Base-by-base conservation (phyloP, 64 coral and sea anemone genomes). In the Montipora efflorescens region DNA sequence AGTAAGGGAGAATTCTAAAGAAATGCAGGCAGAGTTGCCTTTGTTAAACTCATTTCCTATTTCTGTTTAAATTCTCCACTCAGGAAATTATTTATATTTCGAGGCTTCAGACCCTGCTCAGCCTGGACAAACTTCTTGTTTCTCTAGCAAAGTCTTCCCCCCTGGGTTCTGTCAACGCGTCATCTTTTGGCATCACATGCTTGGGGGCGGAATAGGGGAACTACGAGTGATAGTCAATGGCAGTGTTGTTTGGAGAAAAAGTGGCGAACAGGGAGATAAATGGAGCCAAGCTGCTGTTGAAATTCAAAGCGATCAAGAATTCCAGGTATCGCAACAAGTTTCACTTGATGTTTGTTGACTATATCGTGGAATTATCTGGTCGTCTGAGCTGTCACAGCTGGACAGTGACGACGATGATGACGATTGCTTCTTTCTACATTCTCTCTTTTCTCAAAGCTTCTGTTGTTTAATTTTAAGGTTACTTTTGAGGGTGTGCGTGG, bases 61-160 rank as follows among this genome's bases (percentile, higher is more conserved):
- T 10, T 74, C 8, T 88, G 12, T 11, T 53, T 10, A 49, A 44
- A 19, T 81, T 5, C 0, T 22, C 9, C 28, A 43, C 4, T 86
- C 8, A 93, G 91, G 91, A 10, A 47, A 28, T 59, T 93, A 93
- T 18, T 3, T 93, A 7, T 93, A 87, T 77, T 67, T 84, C 25
- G 91, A 93, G 45, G 28, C 55, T 18, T 93, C 81, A 5, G 48
- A 58, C 11, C 81, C 81, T 5, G 81, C 81, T 13, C 5, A 47
- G 7, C 59, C 0, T n/a, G 59, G 59, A n/a, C 5, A 67, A 9
- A 84, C 59, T 1, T 8, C 25, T 1, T 84, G 81, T 18, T 84
- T 84, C 45, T 84, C 19, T 18, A 84, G 81, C 45, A 58, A 46
- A 36, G 59, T 45, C 57, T 61, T 84, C 67, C 25, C 81, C 9